These are phyloP conservation scores for Microtus montanus DNA, from an alignment of 2,113 vertebrate species.

Conservation along the genomic window DNA sequence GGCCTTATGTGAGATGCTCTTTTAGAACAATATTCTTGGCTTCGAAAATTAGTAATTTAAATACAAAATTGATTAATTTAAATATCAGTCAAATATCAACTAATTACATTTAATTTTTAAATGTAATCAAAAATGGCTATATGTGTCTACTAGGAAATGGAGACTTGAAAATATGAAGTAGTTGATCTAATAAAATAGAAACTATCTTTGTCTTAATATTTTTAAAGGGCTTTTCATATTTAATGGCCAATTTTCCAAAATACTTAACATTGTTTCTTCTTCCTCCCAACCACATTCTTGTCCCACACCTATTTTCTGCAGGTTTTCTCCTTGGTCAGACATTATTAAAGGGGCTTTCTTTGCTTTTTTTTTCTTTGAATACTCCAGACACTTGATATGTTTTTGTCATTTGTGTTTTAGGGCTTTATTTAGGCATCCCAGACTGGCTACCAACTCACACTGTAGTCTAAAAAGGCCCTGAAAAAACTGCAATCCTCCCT, in stretches of 20 bases:
- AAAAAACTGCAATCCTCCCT: neutral
- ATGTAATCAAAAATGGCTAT: slow-evolving; percentile 1
- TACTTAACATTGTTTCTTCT: neutral
- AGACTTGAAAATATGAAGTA: neutral
- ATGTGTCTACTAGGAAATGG: slow-evolving; percentile 37
- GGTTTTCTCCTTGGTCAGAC: neutral
- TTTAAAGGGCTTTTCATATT: neutral
- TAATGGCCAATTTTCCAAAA: slow-evolving; percentile 2
- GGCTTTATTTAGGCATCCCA: neutral
- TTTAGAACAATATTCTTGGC: neutral
- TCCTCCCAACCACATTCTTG: neutral
- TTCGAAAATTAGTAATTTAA: slow-evolving; percentile 28
- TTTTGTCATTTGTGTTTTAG: neutral
- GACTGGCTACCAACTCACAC: neutral
- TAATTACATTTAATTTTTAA: slow-evolving; percentile 49
- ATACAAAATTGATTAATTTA: slow-evolving; percentile 21
- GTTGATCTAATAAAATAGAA: neutral
- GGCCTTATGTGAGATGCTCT: neutral
- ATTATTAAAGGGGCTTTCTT: neutral
- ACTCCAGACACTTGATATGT: neutral
- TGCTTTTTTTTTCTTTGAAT: neutral
- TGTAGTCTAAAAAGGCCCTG: neutral
- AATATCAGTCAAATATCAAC: slow-evolving; percentile 44
- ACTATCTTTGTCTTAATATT: slow-evolving; percentile 16
- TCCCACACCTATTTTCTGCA: neutral